Evolutionary conservation across 2,113 vertebrate genomes (phyloP).

Genomic region (Monarcha castaneiventris): DNA sequence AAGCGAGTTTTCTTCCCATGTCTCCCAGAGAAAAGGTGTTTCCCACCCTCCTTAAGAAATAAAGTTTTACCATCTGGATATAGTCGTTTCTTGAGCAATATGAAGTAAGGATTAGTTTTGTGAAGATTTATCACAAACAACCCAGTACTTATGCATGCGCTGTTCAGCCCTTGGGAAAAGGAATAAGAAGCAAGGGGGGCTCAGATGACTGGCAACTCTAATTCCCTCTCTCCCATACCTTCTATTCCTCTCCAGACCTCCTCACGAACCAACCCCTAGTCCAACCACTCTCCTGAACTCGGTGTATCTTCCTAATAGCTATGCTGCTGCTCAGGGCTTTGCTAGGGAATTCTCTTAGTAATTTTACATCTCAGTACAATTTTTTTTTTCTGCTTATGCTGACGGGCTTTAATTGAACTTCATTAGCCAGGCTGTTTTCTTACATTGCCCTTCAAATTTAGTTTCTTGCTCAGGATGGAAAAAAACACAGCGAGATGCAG

Average conservation of each 20-base stretch:
- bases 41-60: neutral
- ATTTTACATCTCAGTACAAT: neutral
- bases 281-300: neutral
- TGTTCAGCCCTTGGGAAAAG: neutral
- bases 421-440: neutral
- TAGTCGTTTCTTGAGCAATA: neutral
- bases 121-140: neutral
- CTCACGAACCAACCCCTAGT: neutral
- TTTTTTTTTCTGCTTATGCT: neutral
- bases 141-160: neutral
- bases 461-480: neutral
- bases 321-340: neutral
- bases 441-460: neutral
- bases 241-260: neutral
- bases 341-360: neutral
- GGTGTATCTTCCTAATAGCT: neutral
- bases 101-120: neutral
- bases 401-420: neutral
- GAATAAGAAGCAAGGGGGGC: neutral
- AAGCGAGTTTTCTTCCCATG: neutral
- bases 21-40: neutral
- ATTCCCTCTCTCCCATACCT: neutral
- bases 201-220: neutral
- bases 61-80: neutral
- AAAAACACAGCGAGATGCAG: neutral